Evolutionary conservation across 2,797 vertebrate genomes (phyloP).

Genomic region (Darevskia mixta): DNA sequence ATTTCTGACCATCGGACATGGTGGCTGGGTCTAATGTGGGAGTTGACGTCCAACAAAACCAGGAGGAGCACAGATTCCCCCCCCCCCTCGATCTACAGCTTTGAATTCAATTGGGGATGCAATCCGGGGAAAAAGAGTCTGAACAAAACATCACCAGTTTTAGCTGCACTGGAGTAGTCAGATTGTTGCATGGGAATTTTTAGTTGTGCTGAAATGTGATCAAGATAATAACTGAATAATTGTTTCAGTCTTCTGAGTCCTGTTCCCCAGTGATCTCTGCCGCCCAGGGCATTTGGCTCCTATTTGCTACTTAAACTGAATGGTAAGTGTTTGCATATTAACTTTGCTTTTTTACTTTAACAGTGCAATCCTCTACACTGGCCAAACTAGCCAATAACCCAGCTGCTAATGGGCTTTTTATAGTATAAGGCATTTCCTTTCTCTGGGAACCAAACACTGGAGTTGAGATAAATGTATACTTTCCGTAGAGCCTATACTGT

Average conservation of each 20-base stretch:
- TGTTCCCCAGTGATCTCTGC: not conserved
- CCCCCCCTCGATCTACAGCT: too few species aligned
- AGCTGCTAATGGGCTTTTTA: constrained; percentile 11
- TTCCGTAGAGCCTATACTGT: constrained; percentile 27
- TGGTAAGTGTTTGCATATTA: not conserved
- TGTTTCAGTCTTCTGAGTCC: not conserved
- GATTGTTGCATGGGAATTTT: not conserved
- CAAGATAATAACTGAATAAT: constrained; percentile 13
- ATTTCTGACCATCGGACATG: not conserved
- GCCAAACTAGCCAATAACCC: not conserved
- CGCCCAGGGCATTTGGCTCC: not conserved
- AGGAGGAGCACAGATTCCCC: not conserved
- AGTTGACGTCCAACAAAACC: not conserved
- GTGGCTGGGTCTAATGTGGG: not conserved
- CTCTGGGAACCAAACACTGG: constrained; percentile 22
- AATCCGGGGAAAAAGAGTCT: not conserved
- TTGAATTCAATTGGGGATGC: not conserved
- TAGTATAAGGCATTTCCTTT: constrained; percentile 18
- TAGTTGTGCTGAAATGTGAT: constrained; percentile 1
- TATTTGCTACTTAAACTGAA: not conserved
- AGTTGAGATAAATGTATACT: not conserved
- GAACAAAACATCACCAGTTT: not conserved
- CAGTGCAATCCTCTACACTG: not conserved
- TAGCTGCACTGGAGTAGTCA: not conserved
- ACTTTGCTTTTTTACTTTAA: too few species aligned